Conservation (phyloP, 2,888 invertebrate genomes). For the Cyclophora punctaria region DNA sequence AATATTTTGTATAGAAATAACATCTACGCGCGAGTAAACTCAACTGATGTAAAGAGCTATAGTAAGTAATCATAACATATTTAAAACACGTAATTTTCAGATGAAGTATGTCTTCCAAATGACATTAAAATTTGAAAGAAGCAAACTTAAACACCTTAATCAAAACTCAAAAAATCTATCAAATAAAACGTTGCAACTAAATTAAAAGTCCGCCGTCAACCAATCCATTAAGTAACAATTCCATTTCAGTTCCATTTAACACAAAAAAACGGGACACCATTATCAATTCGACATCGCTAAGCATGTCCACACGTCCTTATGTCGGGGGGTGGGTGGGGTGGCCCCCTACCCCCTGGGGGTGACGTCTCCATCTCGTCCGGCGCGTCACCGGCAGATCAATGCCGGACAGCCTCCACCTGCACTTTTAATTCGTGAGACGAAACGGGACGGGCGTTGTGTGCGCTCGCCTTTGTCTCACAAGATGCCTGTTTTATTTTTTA, state of each 20-base stretch:
- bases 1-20: no score
- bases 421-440: conserved; percentile 60
- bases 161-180: no score
- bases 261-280: conserved; percentile 41
- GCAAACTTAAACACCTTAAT: no score
- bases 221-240: conserved; percentile 25
- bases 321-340: conserved; percentile 20
- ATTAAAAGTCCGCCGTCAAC: conserved; percentile 21
- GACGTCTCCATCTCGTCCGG: conserved; percentile 53
- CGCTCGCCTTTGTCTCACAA: conserved; percentile 30
- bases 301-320: conserved; percentile 58
- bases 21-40: no score
- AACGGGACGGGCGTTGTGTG: conserved; percentile 17
- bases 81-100: no score
- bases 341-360: conserved; percentile 3
- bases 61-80: no score
- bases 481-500: conserved; percentile 11
- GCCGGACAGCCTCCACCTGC: conserved; percentile 69
- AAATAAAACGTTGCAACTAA: conserved; percentile 8
- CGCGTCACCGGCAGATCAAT: conserved; percentile 68
- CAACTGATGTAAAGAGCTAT: no score
- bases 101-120: no score
- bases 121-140: no score
- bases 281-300: conserved; percentile 64
- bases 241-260: conserved; percentile 26